Evolutionary conservation across 2,888 invertebrate genomes (phyloP).

Genomic region (Drosophila demipolita): DNA sequence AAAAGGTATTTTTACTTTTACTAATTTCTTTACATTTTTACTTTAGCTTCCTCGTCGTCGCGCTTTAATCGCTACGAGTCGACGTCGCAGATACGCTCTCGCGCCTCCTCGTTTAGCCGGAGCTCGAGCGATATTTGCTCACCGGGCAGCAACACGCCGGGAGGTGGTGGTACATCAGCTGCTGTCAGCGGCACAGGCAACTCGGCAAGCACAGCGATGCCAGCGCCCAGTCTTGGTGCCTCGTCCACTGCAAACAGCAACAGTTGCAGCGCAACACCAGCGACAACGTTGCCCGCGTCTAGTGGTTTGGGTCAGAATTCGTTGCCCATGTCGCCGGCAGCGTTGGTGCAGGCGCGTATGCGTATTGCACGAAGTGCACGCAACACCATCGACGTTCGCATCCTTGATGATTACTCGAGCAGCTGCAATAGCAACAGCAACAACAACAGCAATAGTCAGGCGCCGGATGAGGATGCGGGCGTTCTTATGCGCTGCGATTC

Average conservation of each 20-base stretch:
- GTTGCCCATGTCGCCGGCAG: slow-evolving; percentile 85
- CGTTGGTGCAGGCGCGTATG: slow-evolving; percentile 85
- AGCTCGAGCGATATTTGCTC: slow-evolving; percentile 83
- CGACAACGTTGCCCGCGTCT: slow-evolving; percentile 66
- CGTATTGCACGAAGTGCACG: slow-evolving; percentile 84
- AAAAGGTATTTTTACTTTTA: not conserved
- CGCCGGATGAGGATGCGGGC: slow-evolving; percentile 87
- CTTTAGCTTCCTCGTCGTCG: slow-evolving; percentile 25
- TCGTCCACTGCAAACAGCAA: slow-evolving; percentile 68
- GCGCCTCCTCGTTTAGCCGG: slow-evolving; percentile 85
- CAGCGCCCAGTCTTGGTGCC: slow-evolving; percentile 65
- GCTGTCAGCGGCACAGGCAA: slow-evolving; percentile 56
- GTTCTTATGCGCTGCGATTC: slow-evolving; percentile 78
- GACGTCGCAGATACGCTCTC: slow-evolving; percentile 85
- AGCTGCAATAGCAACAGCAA: slow-evolving; percentile 57
- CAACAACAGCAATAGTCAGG: slow-evolving; percentile 85
- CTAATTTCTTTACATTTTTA: slow-evolving; percentile 19
- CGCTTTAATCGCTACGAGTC: slow-evolving; percentile 88
- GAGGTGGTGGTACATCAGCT: slow-evolving; percentile 17
- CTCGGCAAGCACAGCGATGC: slow-evolving; percentile 59
- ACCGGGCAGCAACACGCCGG: slow-evolving; percentile 65
- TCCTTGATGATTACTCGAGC: slow-evolving; percentile 88
- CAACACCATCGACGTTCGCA: slow-evolving; percentile 85
- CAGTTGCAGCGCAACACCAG: slow-evolving; percentile 37
- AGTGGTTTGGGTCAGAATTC: slow-evolving; percentile 74